Evolutionary conservation across 2,113 vertebrate genomes (phyloP).

Genomic region (Uropsilus gracilis): DNA sequence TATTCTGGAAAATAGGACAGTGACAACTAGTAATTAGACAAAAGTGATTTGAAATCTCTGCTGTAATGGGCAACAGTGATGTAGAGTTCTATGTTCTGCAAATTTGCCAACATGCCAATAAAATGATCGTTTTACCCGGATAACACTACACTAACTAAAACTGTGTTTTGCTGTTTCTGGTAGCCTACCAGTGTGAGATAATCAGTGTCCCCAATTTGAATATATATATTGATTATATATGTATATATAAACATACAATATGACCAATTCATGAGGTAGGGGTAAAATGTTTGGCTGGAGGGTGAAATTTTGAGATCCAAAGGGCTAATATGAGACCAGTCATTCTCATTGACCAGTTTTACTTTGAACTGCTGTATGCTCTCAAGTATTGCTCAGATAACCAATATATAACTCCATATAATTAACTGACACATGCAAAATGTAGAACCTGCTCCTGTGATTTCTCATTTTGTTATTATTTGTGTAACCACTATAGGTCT

Average conservation of each 20-base stretch:
- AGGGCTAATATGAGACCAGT: background rate
- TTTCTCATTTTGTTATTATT: conserved; percentile 1
- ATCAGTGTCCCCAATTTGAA: background rate
- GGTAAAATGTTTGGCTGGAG: background rate
- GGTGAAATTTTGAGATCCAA: background rate
- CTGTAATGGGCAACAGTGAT: background rate
- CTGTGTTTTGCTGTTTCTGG: background rate
- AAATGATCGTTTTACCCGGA: background rate
- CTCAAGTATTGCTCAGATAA: background rate
- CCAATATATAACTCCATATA: background rate
- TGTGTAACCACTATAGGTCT: background rate
- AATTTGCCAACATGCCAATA: background rate
- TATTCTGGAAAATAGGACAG: background rate
- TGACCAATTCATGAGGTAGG: background rate
- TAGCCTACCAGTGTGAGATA: background rate
- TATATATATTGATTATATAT: background rate
- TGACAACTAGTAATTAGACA: background rate
- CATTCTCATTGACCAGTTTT: background rate
- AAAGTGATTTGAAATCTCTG: background rate
- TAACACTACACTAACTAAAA: background rate
- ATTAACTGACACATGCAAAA: background rate
- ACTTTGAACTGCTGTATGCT: background rate
- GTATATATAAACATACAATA: background rate
- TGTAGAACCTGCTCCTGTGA: background rate
- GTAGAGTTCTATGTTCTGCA: background rate